These are phyloP conservation scores for Phataginus tetradactyla DNA, from an alignment of 2,797 vertebrate species.

Conservation along the genomic window DNA sequence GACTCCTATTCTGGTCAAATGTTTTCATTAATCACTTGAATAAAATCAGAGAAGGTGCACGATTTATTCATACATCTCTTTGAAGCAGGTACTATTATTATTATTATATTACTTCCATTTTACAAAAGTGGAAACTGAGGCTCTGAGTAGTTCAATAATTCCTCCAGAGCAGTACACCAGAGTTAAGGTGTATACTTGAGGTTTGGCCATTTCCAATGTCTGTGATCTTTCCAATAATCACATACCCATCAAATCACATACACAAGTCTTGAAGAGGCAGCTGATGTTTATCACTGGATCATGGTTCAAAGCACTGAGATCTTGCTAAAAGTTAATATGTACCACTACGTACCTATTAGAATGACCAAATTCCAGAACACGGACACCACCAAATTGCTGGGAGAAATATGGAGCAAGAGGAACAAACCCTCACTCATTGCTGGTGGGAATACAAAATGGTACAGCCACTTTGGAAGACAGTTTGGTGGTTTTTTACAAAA, in stretches of 20 bases:
- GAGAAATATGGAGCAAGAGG: not conserved
- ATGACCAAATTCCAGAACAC: not conserved
- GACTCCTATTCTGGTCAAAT: not conserved
- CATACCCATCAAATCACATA: not conserved
- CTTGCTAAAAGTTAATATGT: not conserved
- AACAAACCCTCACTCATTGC: not conserved
- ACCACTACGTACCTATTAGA: not conserved
- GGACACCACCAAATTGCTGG: not conserved
- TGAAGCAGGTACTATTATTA: not conserved
- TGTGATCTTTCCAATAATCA: not conserved
- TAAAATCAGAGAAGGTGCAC: slow-evolving; percentile 12
- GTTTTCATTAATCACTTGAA: slow-evolving; percentile 16
- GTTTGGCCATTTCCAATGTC: not conserved
- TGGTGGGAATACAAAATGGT: not conserved
- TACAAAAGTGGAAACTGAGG: not conserved
- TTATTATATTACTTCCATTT: not conserved
- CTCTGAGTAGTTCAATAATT: not conserved
- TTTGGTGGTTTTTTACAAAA: not conserved
- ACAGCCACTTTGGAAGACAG: not conserved
- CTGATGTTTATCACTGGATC: not conserved
- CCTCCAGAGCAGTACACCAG: not conserved
- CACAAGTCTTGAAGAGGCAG: not conserved
- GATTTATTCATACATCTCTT: not conserved
- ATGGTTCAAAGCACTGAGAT: not conserved
- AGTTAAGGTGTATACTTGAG: not conserved